Conservation (phyloP, 2,888 invertebrate genomes). For the Isoperla grammatica region DNA sequence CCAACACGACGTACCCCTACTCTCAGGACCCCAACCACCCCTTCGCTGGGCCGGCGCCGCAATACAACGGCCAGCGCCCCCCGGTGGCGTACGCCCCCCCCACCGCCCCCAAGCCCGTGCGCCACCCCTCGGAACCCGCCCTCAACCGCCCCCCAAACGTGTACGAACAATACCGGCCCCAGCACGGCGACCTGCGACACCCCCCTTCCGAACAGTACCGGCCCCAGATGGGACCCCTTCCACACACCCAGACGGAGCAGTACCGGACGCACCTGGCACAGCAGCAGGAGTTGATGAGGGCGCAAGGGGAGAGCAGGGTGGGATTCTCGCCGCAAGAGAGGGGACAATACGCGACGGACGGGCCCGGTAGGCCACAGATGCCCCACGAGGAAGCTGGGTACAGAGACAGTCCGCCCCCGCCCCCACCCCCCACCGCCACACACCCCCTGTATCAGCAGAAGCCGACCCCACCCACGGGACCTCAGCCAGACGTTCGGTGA, state of each 20-base stretch:
- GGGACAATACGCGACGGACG: slow-evolving; percentile 10
- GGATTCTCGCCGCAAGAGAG: background rate
- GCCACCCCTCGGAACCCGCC: background rate
- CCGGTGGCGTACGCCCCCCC: slow-evolving; percentile 42
- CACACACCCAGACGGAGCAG: slow-evolving; percentile 6
- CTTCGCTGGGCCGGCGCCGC: background rate
- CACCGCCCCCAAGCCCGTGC: slow-evolving; percentile 51
- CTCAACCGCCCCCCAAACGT: background rate
- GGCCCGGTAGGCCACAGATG: slow-evolving; percentile 11
- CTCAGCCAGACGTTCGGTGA: background rate
- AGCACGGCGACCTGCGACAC: slow-evolving; percentile 1
- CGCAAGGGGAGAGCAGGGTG: background rate
- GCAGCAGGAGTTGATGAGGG: slow-evolving; percentile 8
- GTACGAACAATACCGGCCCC: slow-evolving; percentile 7
- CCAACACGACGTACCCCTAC: slow-evolving; percentile 22
- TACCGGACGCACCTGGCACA: background rate
- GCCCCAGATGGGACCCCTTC: background rate
- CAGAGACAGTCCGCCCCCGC: slow-evolving; percentile 50
- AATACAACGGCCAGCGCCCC: slow-evolving; percentile 39
- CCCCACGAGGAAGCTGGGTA: slow-evolving; percentile 31
- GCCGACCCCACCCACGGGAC: background rate
- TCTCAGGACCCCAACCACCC: slow-evolving; percentile 17
- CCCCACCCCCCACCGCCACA: slow-evolving; percentile 63
- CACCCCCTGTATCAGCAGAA: slow-evolving; percentile 55
- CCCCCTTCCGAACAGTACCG: slow-evolving; percentile 10